Conservation (phyloP, 30 jellyfish, hydroid and myxozoan species). For the Morbakka virulenta region DNA sequence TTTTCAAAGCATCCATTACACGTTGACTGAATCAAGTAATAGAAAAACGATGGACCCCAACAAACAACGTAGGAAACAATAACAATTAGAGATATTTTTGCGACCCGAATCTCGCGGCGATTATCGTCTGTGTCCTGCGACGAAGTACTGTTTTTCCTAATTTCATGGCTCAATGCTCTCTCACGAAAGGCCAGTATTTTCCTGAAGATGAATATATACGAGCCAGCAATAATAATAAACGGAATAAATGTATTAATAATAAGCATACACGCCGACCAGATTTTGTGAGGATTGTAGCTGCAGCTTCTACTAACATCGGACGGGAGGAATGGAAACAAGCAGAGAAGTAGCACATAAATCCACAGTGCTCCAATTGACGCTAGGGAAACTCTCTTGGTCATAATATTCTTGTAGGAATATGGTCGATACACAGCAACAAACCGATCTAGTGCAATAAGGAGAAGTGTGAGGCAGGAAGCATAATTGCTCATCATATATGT, state of each 20-base stretch:
- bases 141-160: not conserved
- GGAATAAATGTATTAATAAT: slow-evolving; percentile 73
- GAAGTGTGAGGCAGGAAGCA: no score
- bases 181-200: not conserved
- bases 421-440: no score
- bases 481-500: no score
- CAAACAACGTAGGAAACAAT: slow-evolving; percentile 53
- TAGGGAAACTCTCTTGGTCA: no score
- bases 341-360: slow-evolving; percentile 59
- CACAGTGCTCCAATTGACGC: no score
- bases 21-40: slow-evolving; percentile 41
- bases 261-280: slow-evolving; percentile 77
- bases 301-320: slow-evolving; percentile 6
- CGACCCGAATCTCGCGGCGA: slow-evolving; percentile 22
- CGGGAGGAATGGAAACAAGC: slow-evolving; percentile 64
- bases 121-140: not conserved
- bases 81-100: slow-evolving; percentile 55
- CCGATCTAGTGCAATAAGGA: no score
- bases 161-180: no score
- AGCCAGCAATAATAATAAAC: slow-evolving; percentile 30
- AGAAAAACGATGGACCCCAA: slow-evolving; percentile 95
- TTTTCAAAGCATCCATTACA: slow-evolving; percentile 66
- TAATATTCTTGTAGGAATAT: no score
- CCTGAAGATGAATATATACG: slow-evolving; percentile 44
- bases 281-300: slow-evolving; percentile 50